Percentiles rank a stretch among this genome's conserved stretches.
Conservation (phyloP, 1,140 invertebrate genomes). For the Stratiolaelaps scimitus region DNA sequence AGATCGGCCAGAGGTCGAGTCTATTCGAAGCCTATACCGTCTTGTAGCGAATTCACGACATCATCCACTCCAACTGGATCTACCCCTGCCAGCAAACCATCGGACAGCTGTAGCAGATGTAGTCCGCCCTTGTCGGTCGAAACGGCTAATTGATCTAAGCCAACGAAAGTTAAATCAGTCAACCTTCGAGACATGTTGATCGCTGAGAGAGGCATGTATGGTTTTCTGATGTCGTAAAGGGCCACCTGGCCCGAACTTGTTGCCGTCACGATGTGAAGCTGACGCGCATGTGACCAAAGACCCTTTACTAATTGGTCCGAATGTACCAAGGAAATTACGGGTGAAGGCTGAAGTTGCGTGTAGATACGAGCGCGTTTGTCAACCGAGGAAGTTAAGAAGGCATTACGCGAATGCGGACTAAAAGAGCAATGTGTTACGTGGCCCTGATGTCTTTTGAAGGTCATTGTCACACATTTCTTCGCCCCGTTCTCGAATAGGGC, state of each 20-base stretch:
- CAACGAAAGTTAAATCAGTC: conserved; percentile 10
- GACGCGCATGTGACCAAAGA: background rate
- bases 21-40: background rate
- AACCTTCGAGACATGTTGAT: background rate
- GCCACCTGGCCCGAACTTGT: conserved; percentile 3
- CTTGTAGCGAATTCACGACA: background rate
- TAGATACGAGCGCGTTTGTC: conserved; percentile 10
- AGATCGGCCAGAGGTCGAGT: too few species aligned
- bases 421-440: conserved; percentile 7
- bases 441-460: conserved; percentile 17
- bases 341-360: conserved; percentile 10
- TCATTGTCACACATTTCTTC: conserved; percentile 17
- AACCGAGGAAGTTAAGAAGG: conserved; percentile 9
- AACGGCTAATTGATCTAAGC: background rate
- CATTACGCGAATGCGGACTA: conserved; percentile 3
- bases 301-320: conserved; percentile 12
- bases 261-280: conserved; percentile 12
- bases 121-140: conserved; percentile 1
- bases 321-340: conserved; percentile 9
- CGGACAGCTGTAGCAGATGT: conserved; percentile 6
- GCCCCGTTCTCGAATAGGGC: background rate
- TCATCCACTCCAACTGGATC: background rate
- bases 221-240: conserved; percentile 18
- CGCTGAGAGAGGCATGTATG: background rate
- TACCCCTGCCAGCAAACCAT: background rate